Conservation (phyloP, 23 tunicate species). For the Ascidia mentula region DNA sequence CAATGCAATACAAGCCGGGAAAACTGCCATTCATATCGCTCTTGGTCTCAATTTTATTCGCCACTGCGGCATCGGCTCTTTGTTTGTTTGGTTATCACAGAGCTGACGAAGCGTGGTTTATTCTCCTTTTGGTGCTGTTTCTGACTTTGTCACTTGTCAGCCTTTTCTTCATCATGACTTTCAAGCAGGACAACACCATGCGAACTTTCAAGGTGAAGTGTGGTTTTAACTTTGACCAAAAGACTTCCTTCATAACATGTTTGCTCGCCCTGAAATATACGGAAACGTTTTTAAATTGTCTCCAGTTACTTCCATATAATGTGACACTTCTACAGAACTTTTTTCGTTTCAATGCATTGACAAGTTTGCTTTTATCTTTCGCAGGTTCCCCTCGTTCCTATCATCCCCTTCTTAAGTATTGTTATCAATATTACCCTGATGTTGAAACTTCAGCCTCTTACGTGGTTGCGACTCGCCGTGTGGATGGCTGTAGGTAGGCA, state of each 20-base stretch:
- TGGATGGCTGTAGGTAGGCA: slow-evolving; percentile 80
- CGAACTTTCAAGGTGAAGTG: slow-evolving; percentile 47
- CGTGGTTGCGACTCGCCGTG: slow-evolving; percentile 78
- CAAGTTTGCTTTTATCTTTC: background rate
- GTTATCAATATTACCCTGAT: slow-evolving; percentile 68
- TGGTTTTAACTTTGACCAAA: background rate
- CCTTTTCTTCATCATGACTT: slow-evolving; percentile 17
- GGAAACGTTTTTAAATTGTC: too few species aligned
- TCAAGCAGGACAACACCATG: slow-evolving; percentile 42
- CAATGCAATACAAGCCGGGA: slow-evolving; percentile 47
- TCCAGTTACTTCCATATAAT: too few species aligned
- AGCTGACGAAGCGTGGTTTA: slow-evolving; percentile 33
- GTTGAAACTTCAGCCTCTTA: slow-evolving; percentile 56
- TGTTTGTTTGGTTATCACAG: slow-evolving; percentile 19
- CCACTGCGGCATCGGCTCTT: slow-evolving; percentile 23
- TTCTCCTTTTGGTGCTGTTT: slow-evolving; percentile 35
- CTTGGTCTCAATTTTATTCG: slow-evolving; percentile 28
- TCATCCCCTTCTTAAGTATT: slow-evolving; percentile 71
- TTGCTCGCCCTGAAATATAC: background rate
- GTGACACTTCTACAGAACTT: too few species aligned
- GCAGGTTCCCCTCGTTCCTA: slow-evolving; percentile 86
- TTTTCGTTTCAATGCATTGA: too few species aligned
- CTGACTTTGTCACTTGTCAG: slow-evolving; percentile 4
- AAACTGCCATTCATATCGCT: slow-evolving; percentile 24
- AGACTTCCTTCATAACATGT: background rate